These are phyloP conservation scores for Pteromalus puparum DNA, from an alignment of 1,140 invertebrate species.

Conservation along the genomic window DNA sequence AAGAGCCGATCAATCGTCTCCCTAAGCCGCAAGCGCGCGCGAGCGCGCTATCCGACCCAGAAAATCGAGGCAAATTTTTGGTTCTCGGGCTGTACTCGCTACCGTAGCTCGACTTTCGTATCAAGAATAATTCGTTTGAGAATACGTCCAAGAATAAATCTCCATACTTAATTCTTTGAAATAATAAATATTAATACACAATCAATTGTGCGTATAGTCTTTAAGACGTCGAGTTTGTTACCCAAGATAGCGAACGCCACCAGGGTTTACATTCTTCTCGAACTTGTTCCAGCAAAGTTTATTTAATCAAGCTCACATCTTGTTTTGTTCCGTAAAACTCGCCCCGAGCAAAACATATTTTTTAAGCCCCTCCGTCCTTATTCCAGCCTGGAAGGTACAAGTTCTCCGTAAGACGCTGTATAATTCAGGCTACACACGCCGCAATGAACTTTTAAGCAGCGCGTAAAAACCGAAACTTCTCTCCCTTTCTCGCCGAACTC, in stretches of 20 bases:
- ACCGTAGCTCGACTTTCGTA: no score
- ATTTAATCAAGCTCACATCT: not conserved
- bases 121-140: no score
- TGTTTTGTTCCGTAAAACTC: not conserved
- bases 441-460: not conserved
- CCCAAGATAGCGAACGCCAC: no score
- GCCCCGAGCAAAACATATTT: no score
- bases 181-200: no score
- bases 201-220: no score
- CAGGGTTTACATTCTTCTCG: no score
- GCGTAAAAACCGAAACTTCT: not conserved
- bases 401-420: not conserved
- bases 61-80: not conserved
- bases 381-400: not conserved
- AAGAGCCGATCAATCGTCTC: constrained; percentile 26
- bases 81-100: not conserved
- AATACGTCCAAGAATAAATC: no score
- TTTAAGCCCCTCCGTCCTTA: not conserved
- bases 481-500: not conserved
- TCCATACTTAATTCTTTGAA: no score
- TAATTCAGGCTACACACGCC: not conserved
- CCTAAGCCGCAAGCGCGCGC: not conserved
- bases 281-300: not conserved
- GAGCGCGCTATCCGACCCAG: not conserved
- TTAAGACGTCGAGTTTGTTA: no score